Conservation (phyloP, 2,888 invertebrate genomes). For the Leptinotarsa juncta region DNA sequence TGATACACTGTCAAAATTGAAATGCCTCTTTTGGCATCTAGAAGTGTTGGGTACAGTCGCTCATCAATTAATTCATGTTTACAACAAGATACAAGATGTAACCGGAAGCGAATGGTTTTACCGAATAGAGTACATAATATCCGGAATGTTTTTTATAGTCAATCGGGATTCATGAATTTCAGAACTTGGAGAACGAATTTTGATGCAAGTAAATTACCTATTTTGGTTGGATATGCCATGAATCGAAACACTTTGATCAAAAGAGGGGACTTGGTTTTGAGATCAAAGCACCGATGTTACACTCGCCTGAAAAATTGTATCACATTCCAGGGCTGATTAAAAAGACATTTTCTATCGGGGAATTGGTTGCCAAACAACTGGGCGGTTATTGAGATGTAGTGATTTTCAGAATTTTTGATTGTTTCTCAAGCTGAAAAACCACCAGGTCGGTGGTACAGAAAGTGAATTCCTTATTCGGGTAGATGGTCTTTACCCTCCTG, state of each 20-base stretch:
- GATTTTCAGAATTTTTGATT: neutral
- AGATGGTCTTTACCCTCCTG: neutral
- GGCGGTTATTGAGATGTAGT: neutral
- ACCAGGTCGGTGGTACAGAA: neutral
- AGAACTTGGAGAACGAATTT: neutral
- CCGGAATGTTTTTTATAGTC: too few species aligned
- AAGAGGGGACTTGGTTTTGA: neutral
- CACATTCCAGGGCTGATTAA: neutral
- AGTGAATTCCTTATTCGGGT: neutral
- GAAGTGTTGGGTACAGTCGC: too few species aligned
- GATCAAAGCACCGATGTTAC: neutral
- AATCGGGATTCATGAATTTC: too few species aligned
- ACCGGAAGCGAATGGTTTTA: too few species aligned
- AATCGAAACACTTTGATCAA: constrained; percentile 4
- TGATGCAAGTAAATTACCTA: neutral
- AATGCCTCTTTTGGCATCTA: too few species aligned
- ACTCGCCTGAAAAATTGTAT: constrained; percentile 5
- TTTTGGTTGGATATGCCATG: constrained; percentile 9
- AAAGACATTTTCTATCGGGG: neutral
- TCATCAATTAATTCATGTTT: too few species aligned
- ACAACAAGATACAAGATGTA: too few species aligned
- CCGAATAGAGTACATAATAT: too few species aligned
- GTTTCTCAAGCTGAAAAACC: neutral
- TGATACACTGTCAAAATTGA: too few species aligned
- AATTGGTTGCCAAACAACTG: neutral